Base-by-base conservation (phyloP, 2,888 invertebrate species). In the Incurvaria masculella region DNA sequence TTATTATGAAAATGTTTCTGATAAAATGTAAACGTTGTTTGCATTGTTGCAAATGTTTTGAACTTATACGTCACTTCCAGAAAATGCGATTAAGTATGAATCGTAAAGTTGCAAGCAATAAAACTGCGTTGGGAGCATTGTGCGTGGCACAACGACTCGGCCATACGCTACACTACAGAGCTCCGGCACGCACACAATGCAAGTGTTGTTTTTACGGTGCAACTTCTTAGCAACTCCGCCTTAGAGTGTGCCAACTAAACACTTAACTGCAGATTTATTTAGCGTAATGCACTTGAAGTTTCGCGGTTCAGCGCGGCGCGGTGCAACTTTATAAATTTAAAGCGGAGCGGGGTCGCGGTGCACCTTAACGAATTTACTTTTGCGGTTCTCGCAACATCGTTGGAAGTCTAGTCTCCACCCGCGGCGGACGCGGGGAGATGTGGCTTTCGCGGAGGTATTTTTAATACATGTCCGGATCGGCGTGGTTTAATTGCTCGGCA, bases 191-290 rank as follows among this genome's bases (percentile, higher is more conserved):
- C 23, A 23, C 23, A 10, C 23, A 10, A 23, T n/a, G n/a, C n/a
- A n/a, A n/a, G n/a, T n/a, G 11, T 33, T 14, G 33, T 33, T 33
- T 33, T 33, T 33, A 33, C 14, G 8, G 33, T 33, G 3, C 33
- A 33, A 33, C 33, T 33, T 33, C 33, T 33, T 14, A 33, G 14
- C 14, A 33, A 33, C 33, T 33, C 14, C 63, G 65, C 64, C 70
- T 70, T 64, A 66, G 63, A 71, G 71, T 68, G 72, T 71, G 71
- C 68, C 66, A 68, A 71, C 67, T 70, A 71, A 74, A 74, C 73
- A 73, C 72, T 73, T 72, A 70, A 72, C 68, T 74, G 69, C 72
- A 71, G 69, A 69, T 72, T 72, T 65, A 64, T 68, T 69, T 68
- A 65, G 68, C 65, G 70, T 72, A 70, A 69, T 69, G 72, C 66